These are phyloP conservation scores for Formicarius rufipectus DNA, from an alignment of 2,113 vertebrate genomes.

Conservation along the genomic window DNA sequence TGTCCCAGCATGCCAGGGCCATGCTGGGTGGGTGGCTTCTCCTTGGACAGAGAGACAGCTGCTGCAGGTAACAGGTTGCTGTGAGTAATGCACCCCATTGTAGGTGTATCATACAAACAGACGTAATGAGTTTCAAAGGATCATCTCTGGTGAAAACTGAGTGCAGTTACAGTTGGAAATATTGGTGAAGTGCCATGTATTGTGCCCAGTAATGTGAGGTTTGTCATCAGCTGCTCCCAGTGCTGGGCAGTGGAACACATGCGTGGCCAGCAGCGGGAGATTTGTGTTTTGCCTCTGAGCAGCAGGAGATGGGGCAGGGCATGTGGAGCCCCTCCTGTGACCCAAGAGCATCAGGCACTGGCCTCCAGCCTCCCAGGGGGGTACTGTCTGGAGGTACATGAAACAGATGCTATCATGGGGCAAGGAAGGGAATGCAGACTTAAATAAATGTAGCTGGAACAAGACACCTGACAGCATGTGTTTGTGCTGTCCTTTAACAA, in stretches of 20 bases:
- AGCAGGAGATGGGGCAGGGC: background rate
- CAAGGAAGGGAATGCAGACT: background rate
- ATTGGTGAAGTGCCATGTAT: background rate
- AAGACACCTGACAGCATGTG: background rate
- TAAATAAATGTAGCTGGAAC: background rate
- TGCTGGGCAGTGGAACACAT: rapidly evolving
- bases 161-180: background rate
- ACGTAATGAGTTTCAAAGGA: background rate
- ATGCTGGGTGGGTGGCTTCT: background rate
- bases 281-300: background rate
- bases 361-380: background rate
- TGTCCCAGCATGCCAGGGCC: rapidly evolving
- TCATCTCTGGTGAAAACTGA: background rate
- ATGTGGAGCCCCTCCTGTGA: rapidly evolving
- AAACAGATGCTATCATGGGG: no score
- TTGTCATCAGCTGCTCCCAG: background rate
- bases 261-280: background rate
- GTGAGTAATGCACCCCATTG: background rate
- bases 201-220: background rate
- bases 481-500: background rate
- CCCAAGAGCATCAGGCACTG: background rate
- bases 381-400: background rate
- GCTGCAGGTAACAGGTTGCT: background rate
- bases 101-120: background rate
- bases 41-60: background rate